A percentile compares a stretch with the other conserved stretches of the same genome.
Evolutionary conservation across 2,797 vertebrate species (phyloP).

Genomic region (Hypotaenidia philippensis): DNA sequence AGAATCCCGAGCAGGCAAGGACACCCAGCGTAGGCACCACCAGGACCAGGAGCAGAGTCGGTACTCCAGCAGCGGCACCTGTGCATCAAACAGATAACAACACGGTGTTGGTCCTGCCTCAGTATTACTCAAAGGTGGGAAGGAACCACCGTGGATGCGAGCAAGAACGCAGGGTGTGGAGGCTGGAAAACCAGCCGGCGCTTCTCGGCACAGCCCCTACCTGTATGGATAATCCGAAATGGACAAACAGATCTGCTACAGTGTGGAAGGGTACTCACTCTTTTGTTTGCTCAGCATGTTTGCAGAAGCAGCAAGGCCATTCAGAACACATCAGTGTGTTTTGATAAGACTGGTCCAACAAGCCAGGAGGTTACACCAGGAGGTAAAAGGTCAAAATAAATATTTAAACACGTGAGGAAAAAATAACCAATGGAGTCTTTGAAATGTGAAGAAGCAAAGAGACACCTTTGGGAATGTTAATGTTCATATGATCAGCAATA

Average conservation of each 20-base stretch:
- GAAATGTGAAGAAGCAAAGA: conserved; percentile 53
- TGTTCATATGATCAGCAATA: conserved; percentile 20
- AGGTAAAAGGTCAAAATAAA: conserved; percentile 61
- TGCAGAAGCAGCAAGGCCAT: conserved; percentile 30
- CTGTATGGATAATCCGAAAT: neutral
- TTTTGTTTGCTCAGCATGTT: conserved; percentile 4
- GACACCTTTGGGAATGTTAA: conserved; percentile 56
- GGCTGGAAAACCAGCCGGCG: neutral
- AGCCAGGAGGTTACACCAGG: conserved; percentile 16
- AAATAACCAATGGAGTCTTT: conserved; percentile 48
- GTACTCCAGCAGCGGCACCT: conserved; percentile 82
- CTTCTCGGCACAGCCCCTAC: neutral
- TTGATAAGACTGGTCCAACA: neutral
- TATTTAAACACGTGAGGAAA: conserved; percentile 40
- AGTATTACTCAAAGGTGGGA: accelerated
- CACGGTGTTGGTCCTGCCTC: neutral
- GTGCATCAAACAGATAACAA: conserved; percentile 25
- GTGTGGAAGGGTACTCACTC: neutral
- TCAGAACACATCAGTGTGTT: neutral
- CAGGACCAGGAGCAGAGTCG: conserved; percentile 78
- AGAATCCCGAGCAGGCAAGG: conserved; percentile 88
- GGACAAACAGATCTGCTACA: neutral
- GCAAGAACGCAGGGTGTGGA: neutral
- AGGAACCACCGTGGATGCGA: neutral
- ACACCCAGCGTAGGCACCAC: conserved; percentile 84